Evolutionary conservation across 2,113 vertebrate species (phyloP).

Genomic region (Girardinichthys multiradiatus): DNA sequence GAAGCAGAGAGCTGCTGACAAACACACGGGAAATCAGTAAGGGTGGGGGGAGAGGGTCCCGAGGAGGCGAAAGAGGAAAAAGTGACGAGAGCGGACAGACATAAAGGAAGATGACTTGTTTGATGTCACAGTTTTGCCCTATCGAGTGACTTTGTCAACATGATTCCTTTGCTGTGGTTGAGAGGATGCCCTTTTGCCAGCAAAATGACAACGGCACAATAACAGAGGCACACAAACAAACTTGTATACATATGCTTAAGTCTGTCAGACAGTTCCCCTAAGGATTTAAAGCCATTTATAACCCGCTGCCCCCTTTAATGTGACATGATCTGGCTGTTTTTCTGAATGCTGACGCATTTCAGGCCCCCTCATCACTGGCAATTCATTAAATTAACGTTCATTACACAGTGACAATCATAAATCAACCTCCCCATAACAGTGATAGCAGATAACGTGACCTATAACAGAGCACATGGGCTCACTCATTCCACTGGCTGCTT

Average conservation of each 20-base stretch:
- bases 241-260: conserved; percentile 66
- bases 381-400: conserved; percentile 75
- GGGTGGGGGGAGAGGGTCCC: background rate
- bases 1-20: conserved; percentile 76
- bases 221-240: conserved; percentile 26
- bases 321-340: conserved; percentile 57
- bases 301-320: conserved; percentile 54
- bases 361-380: conserved; percentile 52
- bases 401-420: conserved; percentile 67
- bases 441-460: conserved; percentile 72
- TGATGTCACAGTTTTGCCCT: conserved; percentile 59
- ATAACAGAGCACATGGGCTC: conserved; percentile 41
- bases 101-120: conserved; percentile 57
- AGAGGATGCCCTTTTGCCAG: conserved; percentile 56
- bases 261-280: conserved; percentile 43
- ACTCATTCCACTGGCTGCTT: conserved; percentile 52
- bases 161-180: conserved; percentile 32
- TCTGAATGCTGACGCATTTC: conserved; percentile 76
- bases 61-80: conserved; percentile 44
- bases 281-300: conserved; percentile 70
- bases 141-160: conserved; percentile 49
- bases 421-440: conserved; percentile 67
- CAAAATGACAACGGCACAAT: conserved; percentile 42
- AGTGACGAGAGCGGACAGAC: conserved; percentile 55
- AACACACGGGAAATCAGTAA: conserved; percentile 59